These are phyloP conservation scores for Tetramorium bicarinatum DNA, from an alignment of 2,888 invertebrate species.

Conservation along the genomic window DNA sequence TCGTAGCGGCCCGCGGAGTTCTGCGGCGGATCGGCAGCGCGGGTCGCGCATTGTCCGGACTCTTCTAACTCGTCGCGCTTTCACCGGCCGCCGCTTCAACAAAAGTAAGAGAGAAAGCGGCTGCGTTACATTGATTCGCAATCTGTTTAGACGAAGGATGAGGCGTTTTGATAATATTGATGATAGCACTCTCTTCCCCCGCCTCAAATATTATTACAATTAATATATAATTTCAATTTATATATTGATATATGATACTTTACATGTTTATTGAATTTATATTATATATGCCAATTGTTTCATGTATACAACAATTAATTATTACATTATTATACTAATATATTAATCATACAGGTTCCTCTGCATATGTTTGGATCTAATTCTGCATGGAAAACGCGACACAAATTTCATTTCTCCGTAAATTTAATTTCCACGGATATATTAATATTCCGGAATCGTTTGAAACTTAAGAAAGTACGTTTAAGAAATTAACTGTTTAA, in stretches of 20 bases:
- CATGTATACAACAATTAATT: background rate
- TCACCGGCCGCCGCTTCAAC: slow-evolving; percentile 3
- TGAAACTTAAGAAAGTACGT: background rate
- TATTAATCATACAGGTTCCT: background rate
- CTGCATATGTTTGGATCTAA: background rate
- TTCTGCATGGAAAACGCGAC: background rate
- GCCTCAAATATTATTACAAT: background rate
- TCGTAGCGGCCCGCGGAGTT: background rate
- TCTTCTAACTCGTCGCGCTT: slow-evolving; percentile 22
- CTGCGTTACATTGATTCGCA: background rate
- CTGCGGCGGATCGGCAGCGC: background rate
- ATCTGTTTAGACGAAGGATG: background rate
- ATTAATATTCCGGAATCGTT: background rate
- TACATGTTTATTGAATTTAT: too few species aligned
- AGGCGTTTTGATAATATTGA: background rate
- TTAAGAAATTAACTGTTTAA: background rate
- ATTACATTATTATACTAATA: background rate
- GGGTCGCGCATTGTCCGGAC: background rate
- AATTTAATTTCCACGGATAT: background rate
- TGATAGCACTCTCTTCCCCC: background rate
- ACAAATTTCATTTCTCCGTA: background rate
- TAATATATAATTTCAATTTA: background rate
- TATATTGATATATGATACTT: background rate
- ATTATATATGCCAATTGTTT: too few species aligned
- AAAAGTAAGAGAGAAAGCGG: slow-evolving; percentile 48